phyloP scores from a whole-genome alignment of 2,888 invertebrate genomes.

The Caenorhabditis parvicauda region DNA sequence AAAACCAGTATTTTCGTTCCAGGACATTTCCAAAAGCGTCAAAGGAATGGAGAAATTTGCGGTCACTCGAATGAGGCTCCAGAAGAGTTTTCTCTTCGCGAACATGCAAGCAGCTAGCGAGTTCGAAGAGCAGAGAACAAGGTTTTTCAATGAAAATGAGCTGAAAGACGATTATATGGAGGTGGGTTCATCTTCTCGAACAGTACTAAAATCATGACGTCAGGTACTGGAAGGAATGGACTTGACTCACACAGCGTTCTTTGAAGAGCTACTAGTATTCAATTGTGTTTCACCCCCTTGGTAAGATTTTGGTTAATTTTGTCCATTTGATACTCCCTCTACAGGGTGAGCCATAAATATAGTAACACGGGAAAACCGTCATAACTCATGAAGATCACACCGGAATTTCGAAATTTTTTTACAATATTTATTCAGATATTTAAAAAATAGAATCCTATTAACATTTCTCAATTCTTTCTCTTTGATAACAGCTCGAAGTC shows the following conservation, averaged over 20 bases:
- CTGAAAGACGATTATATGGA: conserved; percentile 82
- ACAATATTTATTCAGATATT: too few relatives aligned
- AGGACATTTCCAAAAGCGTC: conserved; percentile 37
- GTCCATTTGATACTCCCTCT: not conserved
- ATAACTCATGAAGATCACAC: too few relatives aligned
- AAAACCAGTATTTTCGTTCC: not conserved
- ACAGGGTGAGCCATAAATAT: not conserved
- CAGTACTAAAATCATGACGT: not conserved
- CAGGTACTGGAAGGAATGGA: conserved; percentile 73
- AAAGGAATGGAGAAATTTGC: conserved; percentile 24
- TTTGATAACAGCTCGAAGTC: too few relatives aligned
- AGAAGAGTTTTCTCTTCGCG: conserved; percentile 74
- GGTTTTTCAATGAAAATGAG: conserved; percentile 79
- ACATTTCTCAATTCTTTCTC: too few relatives aligned
- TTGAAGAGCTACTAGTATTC: conserved; percentile 37
- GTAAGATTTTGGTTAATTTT: not conserved
- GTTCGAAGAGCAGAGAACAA: conserved; percentile 78
- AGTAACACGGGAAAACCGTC: too few relatives aligned
- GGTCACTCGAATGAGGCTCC: conserved; percentile 28
- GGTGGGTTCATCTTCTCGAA: conserved; percentile 66
- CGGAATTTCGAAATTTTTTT: too few relatives aligned
- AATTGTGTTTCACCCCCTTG: conserved; percentile 34
- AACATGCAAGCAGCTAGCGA: conserved; percentile 73
- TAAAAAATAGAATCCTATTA: too few relatives aligned
- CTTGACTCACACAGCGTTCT: conserved; percentile 65